Base-by-base conservation (phyloP, 2,797 vertebrate genomes). In the Sarcophilus harrisii region DNA sequence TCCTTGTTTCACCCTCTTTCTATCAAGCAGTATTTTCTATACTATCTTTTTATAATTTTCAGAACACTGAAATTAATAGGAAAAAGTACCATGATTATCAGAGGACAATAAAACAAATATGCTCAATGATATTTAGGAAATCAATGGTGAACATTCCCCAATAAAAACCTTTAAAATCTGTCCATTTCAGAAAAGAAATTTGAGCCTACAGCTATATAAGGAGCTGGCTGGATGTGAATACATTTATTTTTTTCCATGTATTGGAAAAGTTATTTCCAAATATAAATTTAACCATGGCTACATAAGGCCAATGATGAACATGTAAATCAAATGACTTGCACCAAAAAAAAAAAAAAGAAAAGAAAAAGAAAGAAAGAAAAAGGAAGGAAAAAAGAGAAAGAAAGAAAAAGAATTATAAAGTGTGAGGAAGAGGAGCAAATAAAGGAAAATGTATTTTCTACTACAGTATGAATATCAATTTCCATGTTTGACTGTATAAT, bases 381-480 rank as follows among this genome's bases (percentile, higher is more conserved):
- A 91, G 32, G 58, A 60, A 95, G 58, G 90, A 95, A 94, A 57
- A 57, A 96, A 57, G 32, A 58, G 54, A 11, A 96, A 96, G 90
- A 45, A 30, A 57, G 62, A 66, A 60, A 89, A 3, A 66, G 93
- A 91, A 96, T 95, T 93, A 91, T 4, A 27, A 94, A 94, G 91
- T 93, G 89, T 81, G 89, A 96, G 16, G 9, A 45, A 18, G 62
- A 95, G 10, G 93, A 97, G 95, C 94, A 96, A 32, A 93, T 95
- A 0, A 49, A 49, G 73, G 73, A 49, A 97, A 97, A 95, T 96
- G 55, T 96, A 92, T 98, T 98, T 98, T 98, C 93, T 97, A 60
- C 94, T 93, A 54, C 90, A 30, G 49, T 98, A 93, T 96, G 91
- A 97, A 96, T 92, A 92, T 62, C 95, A 96, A 93, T 92, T 94